Evolutionary conservation across 1,140 invertebrate genomes (phyloP).

Genomic region (Drosophila mojavensis): DNA sequence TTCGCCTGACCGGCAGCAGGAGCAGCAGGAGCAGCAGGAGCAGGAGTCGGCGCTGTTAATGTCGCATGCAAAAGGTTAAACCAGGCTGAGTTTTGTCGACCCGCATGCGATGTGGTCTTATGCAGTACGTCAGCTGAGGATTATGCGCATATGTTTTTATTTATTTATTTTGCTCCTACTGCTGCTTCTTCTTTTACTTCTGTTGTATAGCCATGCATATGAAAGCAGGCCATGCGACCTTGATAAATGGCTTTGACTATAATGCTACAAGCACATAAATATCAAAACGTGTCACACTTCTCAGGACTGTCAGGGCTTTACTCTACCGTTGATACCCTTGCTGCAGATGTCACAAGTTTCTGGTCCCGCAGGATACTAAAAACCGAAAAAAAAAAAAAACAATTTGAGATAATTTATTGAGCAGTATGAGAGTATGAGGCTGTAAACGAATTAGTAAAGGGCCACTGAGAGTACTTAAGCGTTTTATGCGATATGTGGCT

Average conservation of each 20-base stretch:
- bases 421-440: not conserved
- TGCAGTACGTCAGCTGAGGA: slow-evolving; percentile 50
- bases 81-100: slow-evolving; percentile 2
- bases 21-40: too few species aligned
- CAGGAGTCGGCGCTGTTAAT: slow-evolving; percentile 5
- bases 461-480: not conserved
- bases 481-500: not conserved
- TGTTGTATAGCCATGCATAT: slow-evolving; percentile 25
- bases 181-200: not conserved
- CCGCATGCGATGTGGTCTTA: slow-evolving; percentile 30
- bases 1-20: not conserved
- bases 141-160: slow-evolving; percentile 44
- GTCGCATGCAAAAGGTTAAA: slow-evolving; percentile 27
- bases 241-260: slow-evolving; percentile 38
- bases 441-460: not conserved
- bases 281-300: slow-evolving; percentile 35
- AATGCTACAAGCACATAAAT: slow-evolving; percentile 44
- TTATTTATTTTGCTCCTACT: not conserved
- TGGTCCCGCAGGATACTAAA: not conserved
- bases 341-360: slow-evolving; percentile 1
- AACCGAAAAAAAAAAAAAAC: not conserved
- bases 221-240: slow-evolving; percentile 18
- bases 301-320: slow-evolving; percentile 7
- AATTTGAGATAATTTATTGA: slow-evolving; percentile 2
- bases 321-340: slow-evolving; percentile 7